Evolutionary conservation across 1,140 invertebrate species (phyloP), one percentile per base, ranked within the genome.

Genomic region (Philaenus spumarius): DNA sequence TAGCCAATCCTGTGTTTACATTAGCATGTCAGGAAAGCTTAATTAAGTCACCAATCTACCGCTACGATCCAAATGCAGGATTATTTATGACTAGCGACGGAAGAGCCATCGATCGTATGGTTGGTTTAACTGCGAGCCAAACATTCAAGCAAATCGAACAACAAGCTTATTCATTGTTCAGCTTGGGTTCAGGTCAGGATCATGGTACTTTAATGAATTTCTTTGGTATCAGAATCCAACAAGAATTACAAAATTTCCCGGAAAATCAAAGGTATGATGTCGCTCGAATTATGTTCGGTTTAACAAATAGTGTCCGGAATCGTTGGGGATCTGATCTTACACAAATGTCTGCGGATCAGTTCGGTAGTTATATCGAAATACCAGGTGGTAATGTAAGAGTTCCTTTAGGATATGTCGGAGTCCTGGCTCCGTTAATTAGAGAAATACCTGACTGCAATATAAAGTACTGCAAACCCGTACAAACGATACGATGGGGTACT

Each of bases 21-120:
- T 62, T 85, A 34, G 83, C 83, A 2, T 80, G 80, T 2, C 78
- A 82, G 66, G 82, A 85, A 61, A 77, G 80, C 35, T 70, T 85
- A 2, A 59, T 84, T 34, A 79, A 63, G 66, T 73, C 23, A 76
- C 81, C 9, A 56, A 77, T 53, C 66, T 69, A 51, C 69, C 61
- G 74, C 11, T 64, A 71, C 9, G 77, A 81, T 63, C 69, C 71
- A 5, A 77, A 72, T 26, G 75, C 74, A 40, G 78, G 22, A 67
- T 30, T 84, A 19, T 84, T 81, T 61, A 83, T 81, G 60, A 84
- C 80, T 1, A 84, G 81, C 62, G 82, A 84, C 48, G 82, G 83
- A 1, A 73, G 82, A 5, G 78, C 79, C 1, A 78, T 85, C 14
- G 80, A 84, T 64, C 71, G 78, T 35, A 74, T 79, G 2, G 74